Evolutionary conservation across 2,113 vertebrate species (phyloP), one percentile per base, ranked within the genome.

Genomic region (Anguilla japonica): DNA sequence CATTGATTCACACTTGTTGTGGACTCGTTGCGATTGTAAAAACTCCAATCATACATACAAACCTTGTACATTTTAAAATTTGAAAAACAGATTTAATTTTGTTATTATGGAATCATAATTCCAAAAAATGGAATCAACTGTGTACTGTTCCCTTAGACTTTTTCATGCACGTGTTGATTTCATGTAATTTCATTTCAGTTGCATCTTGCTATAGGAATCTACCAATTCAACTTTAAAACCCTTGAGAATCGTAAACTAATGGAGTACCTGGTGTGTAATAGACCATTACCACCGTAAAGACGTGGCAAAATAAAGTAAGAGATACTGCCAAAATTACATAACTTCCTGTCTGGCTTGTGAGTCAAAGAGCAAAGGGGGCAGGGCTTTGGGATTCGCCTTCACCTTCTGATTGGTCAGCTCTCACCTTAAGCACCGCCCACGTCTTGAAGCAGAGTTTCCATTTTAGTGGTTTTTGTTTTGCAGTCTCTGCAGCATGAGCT

Each of bases 311-410:
- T 90, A 92, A 88, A 90, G 84, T 91, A 91, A 89, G 90, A 90
- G 87, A 91, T 93, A 91, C 93, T 94, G 91, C 89, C 90, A 91
- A 84, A 89, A 94, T 94, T 94, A 94, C 93, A 91, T 93, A 95
- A 94, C 92, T 79, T 84, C 89, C 89, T 89, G 89, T 86, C 89
- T 91, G 88, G 87, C 86, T 87, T 89, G 84, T 91, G 87, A 91
- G 89, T 89, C 88, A 86, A 90, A 89, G 92, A 92, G 88, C 87
- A 89, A 89, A 34, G 34, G 87, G 82, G 87, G 92, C 87, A 90
- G 81, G 87, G 91, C 86, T 88, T 87, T 81, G 81, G 67, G 79
- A 85, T 83, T 46, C 87, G 91, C 79, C 86, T 89, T 89, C 82
- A 86, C 15, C 13, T 40, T 85, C 86, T 90, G 92, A 91, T 91